Percentiles rank a stretch among this genome's conserved stretches.
Conservation (phyloP, 2,888 invertebrate species). For the Caenorhabditis sulstoni region DNA sequence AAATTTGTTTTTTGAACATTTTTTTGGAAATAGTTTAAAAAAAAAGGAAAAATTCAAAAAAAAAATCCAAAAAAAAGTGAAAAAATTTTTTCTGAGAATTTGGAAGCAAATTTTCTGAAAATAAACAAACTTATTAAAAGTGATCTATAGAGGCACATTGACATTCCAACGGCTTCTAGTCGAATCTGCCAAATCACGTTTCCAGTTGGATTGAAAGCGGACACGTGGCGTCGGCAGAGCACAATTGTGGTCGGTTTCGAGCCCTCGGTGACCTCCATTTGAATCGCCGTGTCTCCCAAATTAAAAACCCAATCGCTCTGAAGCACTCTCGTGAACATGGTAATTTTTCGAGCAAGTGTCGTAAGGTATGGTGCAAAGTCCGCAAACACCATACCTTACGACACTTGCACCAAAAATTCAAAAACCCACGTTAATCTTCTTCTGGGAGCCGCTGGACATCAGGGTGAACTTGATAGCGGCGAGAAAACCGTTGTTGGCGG, state of each 20-base stretch:
- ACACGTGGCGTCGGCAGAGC: constrained; percentile 63
- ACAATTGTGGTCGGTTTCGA: constrained; percentile 50
- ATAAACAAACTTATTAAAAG: constrained; percentile 30
- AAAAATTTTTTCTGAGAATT: no score
- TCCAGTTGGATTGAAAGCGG: constrained; percentile 45
- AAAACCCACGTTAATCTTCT: constrained; percentile 58
- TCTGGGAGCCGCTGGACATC: constrained; percentile 54
- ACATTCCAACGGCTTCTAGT: constrained; percentile 63
- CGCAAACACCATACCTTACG: background rate
- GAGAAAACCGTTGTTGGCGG: constrained; percentile 57
- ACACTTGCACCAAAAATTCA: background rate
- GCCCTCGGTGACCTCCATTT: constrained; percentile 56
- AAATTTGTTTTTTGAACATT: no score
- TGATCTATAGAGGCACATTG: constrained; percentile 49
- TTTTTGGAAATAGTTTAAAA: no score
- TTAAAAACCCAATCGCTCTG: constrained; percentile 69
- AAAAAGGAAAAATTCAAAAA: no score
- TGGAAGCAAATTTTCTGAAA: background rate
- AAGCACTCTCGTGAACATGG: background rate
- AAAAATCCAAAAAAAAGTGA: no score
- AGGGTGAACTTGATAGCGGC: constrained; percentile 62
- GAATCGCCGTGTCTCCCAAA: constrained; percentile 63
- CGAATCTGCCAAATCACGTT: constrained; percentile 61
- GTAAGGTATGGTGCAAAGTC: constrained; percentile 6
- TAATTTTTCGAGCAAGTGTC: constrained; percentile 1